phyloP scores from a whole-genome alignment of 2,888 invertebrate species.

The Acleris holmiana region DNA sequence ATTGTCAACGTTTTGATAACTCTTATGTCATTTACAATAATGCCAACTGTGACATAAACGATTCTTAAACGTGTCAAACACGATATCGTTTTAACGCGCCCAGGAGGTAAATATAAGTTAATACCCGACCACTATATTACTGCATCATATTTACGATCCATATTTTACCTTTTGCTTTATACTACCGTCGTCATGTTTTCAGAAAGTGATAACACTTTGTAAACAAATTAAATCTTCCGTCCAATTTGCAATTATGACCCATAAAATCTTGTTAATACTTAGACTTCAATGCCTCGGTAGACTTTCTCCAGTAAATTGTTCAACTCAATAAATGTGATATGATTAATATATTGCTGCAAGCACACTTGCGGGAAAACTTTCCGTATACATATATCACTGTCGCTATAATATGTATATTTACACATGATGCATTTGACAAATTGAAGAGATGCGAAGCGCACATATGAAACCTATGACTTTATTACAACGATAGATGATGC shows the following conservation, averaged over 20 bases:
- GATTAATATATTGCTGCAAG: constrained; percentile 30
- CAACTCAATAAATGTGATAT: constrained; percentile 47
- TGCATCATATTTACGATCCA: constrained; percentile 45
- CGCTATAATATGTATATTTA: not conserved
- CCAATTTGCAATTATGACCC: constrained; percentile 62
- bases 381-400: constrained; percentile 1
- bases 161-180: constrained; percentile 40
- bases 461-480: not conserved
- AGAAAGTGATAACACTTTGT: constrained; percentile 49
- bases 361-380: constrained; percentile 4
- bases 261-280: constrained; percentile 62
- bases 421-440: not conserved
- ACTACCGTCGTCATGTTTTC: constrained; percentile 39
- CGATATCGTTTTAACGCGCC: too few relatives aligned
- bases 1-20: too few relatives aligned
- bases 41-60: too few relatives aligned
- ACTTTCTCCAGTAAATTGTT: constrained; percentile 57
- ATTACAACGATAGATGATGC: not conserved
- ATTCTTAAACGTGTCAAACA: too few relatives aligned
- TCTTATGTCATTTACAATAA: too few relatives aligned
- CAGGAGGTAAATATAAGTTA: not conserved
- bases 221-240: constrained; percentile 54
- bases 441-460: not conserved
- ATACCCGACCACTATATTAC: constrained; percentile 30
- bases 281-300: constrained; percentile 46